Base-by-base conservation (phyloP, 2,797 vertebrate genomes). In the Sitta carolinensis region DNA sequence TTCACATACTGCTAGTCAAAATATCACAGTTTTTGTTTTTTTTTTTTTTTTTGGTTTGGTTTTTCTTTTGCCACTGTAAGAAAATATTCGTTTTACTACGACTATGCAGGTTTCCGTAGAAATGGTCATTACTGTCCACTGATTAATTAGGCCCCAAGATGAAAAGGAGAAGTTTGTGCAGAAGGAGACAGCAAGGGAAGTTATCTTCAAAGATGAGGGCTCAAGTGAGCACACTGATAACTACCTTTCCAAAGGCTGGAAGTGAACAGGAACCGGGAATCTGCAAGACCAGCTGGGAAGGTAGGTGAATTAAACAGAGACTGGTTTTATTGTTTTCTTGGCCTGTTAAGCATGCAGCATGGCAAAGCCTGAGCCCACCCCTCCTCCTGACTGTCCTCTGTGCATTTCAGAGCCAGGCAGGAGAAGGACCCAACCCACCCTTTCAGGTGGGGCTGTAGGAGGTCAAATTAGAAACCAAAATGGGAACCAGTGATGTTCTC, bases 331-430 rank as follows among this genome's bases (percentile, higher is more conserved):
- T 50, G 67, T 96, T 92, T 80, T 52, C 87, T 77, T 95, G 93
- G 86, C 86, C 81, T 93, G 69, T 55, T 88, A 72, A 69, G 32
- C 22, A 34, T 34, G 73, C 55, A 83, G 95, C 66, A 63, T 9
- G 36, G 92, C 90, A 92, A 93, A 94, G 92, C 6, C 45, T 66
- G 80, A 96, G 89, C 72, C 75, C 42, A 85, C 61, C 74, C 67
- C 91, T 93, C 80, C 95, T 95, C 76, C 91, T 95, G 92, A 87
- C 93, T 89, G 74, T 59, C 55, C 67, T 62, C 52, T 43, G 43
- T 38, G 69, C 85, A 23, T 59, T 94, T 95, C 91, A 85, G 70
- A 93, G 58, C 66, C 69, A 36, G 54, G 88, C 15, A 75, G 72
- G 58, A 76, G 77, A 34, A 79, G 26, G 58, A 91, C 91, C 91